These are phyloP conservation scores for Drosophila rubida DNA, from an alignment of 2,888 invertebrate genomes.

Conservation along the genomic window DNA sequence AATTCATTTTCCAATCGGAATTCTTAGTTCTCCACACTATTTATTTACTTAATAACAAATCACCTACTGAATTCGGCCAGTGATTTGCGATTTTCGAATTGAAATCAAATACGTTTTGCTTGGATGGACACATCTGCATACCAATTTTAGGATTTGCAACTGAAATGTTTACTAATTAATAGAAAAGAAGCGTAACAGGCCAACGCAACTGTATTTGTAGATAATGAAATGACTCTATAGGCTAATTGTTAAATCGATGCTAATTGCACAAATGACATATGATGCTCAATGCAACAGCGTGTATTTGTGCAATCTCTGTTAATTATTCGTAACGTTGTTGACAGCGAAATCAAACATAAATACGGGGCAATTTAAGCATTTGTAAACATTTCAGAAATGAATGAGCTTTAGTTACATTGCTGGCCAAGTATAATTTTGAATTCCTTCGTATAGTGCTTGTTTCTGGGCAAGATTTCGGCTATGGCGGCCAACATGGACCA, in stretches of 20 bases:
- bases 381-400: too few species aligned
- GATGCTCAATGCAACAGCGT: neutral
- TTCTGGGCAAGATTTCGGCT: constrained; percentile 18
- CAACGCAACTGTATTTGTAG: neutral
- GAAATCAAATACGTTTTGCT: neutral
- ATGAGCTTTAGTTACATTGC: too few species aligned
- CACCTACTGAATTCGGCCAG: neutral
- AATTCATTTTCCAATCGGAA: neutral
- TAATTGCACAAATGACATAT: neutral
- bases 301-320: neutral
- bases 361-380: neutral
- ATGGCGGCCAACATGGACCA: constrained; percentile 5
- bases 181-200: neutral
- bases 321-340: neutral
- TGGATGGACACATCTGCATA: neutral
- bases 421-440: neutral
- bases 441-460: neutral
- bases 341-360: neutral
- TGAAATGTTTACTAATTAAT: neutral
- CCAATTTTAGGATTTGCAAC: neutral
- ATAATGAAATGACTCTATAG: constrained; percentile 1
- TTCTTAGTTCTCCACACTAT: neutral
- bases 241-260: constrained; percentile 1
- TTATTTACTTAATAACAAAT: neutral
- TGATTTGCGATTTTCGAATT: neutral